phyloP scores from a whole-genome alignment of 2,888 invertebrate species.

The Bombylius major region DNA sequence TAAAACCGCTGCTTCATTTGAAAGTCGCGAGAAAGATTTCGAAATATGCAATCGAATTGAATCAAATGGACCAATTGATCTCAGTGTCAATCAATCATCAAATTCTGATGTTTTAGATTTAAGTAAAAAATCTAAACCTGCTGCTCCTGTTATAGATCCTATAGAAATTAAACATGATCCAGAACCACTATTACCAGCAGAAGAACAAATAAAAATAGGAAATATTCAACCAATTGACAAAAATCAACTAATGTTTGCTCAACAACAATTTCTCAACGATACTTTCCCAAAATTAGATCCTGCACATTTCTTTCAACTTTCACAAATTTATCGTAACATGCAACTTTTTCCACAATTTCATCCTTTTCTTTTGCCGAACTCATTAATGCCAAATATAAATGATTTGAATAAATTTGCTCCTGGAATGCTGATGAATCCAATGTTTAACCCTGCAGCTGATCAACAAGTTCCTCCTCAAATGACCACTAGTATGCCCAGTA shows the following conservation, averaged over 20 bases:
- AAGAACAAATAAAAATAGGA: constrained; percentile 15
- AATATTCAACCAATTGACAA: constrained; percentile 39
- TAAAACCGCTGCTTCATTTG: constrained; percentile 16
- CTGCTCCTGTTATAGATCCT: constrained; percentile 7
- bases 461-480: constrained; percentile 1
- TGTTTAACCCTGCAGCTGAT: constrained; percentile 17
- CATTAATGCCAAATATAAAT: constrained; percentile 40
- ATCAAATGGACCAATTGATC: constrained; percentile 53
- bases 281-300: constrained; percentile 49
- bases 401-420: constrained; percentile 46
- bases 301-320: constrained; percentile 43
- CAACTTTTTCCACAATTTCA: constrained; percentile 49
- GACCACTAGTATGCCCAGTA: neutral
- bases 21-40: constrained; percentile 26
- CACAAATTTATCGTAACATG: constrained; percentile 46
- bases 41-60: constrained; percentile 24
- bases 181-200: constrained; percentile 1
- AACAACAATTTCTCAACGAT: constrained; percentile 52
- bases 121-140: constrained; percentile 53
- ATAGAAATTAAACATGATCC: constrained; percentile 1
- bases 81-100: constrained; percentile 41
- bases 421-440: constrained; percentile 40
- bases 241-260: constrained; percentile 48
- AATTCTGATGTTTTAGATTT: constrained; percentile 59
- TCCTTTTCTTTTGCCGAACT: constrained; percentile 51